Evolutionary conservation across 1,140 invertebrate genomes (phyloP), one percentile per base, ranked within the genome.

Genomic region (Caenorhabditis tropicalis): DNA sequence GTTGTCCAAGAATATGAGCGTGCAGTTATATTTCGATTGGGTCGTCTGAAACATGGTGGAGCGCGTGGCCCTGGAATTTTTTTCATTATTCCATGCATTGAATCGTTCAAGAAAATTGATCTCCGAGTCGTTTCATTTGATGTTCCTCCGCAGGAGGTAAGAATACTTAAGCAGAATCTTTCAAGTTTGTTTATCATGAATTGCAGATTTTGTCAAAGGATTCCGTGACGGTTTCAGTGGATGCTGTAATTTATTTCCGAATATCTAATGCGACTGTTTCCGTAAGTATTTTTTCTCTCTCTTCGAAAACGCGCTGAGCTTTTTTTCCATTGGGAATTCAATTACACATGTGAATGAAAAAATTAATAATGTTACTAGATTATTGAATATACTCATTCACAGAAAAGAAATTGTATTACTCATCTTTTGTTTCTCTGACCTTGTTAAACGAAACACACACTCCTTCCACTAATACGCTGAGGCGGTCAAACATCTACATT

Each of bases 191-290:
- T 29, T 39, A 24, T 56, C 48, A 70, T 80, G 29, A 65, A 51
- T 89, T 83, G 70, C 51, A 94, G 94, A 93, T 94, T 53, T 90
- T 94, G 88, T 93, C 94, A 16, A 92, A 92, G 87, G 94, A 94
- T 90, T 93, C 93, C 10, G 93, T 93, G 33, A 93, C 93, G 24
- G 92, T 93, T 39, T 91, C 92, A 83, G 93, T 93, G 56, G 93
- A 93, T 86, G 93, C 93, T n/a, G 92, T 93, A 2, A 92, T 93
- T 21, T 93, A 93, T 86, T 93, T 92, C 87, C 89, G 93, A 43
- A 93, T 94, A 16, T 95, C 95, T 90, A 97, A 97, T 92, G 96
- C 96, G 15, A 97, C 96, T 0, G 95, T 97, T 74, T 96, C 96
- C 49, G 96, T 98, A 87, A 95, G 95, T 33, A 97, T 97, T 39